Evolutionary conservation across 2,797 vertebrate genomes (phyloP).

Genomic region (Hydrolagus colliei): DNA sequence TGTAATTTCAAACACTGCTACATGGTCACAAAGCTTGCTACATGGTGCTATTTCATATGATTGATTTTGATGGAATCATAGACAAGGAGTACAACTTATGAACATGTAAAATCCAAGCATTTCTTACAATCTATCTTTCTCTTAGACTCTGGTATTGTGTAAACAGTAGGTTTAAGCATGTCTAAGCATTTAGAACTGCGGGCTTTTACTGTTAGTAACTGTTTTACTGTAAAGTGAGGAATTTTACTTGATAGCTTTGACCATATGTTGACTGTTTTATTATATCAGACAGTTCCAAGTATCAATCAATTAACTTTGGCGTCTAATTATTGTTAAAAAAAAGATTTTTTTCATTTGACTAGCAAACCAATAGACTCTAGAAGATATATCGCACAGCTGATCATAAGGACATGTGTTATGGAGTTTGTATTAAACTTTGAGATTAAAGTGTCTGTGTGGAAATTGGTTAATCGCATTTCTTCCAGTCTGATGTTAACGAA

Average conservation of each 20-base stretch:
- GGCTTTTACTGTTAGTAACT: neutral
- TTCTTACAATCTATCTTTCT: neutral
- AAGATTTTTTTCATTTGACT: too few relatives aligned
- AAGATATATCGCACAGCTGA: too few relatives aligned
- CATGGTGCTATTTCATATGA: neutral
- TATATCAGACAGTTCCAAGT: too few relatives aligned
- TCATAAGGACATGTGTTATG: too few relatives aligned
- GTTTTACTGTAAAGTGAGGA: neutral
- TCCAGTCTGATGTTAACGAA: neutral
- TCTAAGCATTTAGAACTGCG: neutral
- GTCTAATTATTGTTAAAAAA: too few relatives aligned
- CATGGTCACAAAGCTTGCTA: too few relatives aligned
- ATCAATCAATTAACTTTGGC: too few relatives aligned
- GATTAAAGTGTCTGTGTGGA: too few relatives aligned
- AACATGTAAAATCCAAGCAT: neutral
- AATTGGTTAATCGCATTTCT: too few relatives aligned
- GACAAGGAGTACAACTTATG: neutral
- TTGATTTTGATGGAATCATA: neutral
- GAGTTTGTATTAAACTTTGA: too few relatives aligned
- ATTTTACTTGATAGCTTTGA: neutral
- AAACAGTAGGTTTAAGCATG: neutral
- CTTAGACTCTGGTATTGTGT: neutral
- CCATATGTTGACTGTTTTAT: neutral
- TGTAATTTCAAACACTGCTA: too few relatives aligned
- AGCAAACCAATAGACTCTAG: too few relatives aligned